Evolutionary conservation across 2,888 invertebrate species (phyloP).

Genomic region (Lissocephala sabroskyi): DNA sequence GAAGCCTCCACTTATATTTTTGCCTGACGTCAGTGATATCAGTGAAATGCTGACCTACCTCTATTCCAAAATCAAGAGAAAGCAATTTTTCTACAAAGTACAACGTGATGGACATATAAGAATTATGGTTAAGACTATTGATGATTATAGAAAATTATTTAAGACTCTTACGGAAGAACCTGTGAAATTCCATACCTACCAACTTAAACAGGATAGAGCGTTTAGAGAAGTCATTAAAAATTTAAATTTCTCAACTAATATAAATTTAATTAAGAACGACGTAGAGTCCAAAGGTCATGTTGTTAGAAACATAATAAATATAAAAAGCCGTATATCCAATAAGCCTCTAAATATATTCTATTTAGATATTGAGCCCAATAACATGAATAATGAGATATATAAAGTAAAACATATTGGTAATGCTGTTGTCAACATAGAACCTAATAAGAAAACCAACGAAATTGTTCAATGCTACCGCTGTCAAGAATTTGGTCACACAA

Average conservation of each 20-base stretch:
- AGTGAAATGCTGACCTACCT: neutral
- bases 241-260: conserved; percentile 8
- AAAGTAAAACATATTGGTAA: conserved; percentile 11
- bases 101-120: neutral
- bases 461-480: conserved; percentile 20
- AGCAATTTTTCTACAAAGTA: neutral
- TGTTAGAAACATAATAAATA: conserved; percentile 14
- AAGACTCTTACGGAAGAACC: neutral
- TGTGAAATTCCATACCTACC: neutral
- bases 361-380: conserved; percentile 14
- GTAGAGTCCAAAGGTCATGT: conserved; percentile 12
- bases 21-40: neutral
- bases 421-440: conserved; percentile 13
- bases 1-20: neutral
- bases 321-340: conserved; percentile 16
- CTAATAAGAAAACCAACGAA: conserved; percentile 9
- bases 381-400: conserved; percentile 16
- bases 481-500: conserved; percentile 23
- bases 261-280: conserved; percentile 4
- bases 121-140: neutral
- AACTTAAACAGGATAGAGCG: too few species aligned
- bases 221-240: too few species aligned
- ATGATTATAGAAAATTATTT: neutral
- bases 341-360: conserved; percentile 13
- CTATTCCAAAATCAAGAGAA: neutral